These are phyloP conservation scores for Psittacula derbiana DNA, from an alignment of 2,797 vertebrate species.

Conservation along the genomic window DNA sequence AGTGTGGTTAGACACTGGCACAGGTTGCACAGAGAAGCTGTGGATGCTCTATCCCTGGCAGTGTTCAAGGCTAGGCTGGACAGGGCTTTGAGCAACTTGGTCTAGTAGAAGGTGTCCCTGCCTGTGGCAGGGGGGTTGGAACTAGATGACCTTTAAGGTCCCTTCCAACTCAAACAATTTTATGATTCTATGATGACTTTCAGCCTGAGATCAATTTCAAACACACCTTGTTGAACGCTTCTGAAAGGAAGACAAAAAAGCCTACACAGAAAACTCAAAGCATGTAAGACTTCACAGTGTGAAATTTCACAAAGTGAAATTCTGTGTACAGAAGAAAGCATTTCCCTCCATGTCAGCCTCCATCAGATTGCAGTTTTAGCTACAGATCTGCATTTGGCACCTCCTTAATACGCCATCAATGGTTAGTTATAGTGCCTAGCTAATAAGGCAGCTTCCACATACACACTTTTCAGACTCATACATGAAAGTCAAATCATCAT, in stretches of 20 bases:
- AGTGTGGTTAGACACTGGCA: not conserved
- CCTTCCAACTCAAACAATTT: not conserved
- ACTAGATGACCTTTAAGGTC: not conserved
- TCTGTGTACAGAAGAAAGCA: not conserved
- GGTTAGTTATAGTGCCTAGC: not conserved
- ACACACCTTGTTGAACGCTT: not conserved
- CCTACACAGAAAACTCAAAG: not conserved
- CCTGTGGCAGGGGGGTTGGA: not conserved
- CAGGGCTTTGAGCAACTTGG: not conserved
- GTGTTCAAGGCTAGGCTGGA: not conserved
- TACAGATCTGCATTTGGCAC: not conserved
- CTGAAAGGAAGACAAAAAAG: not conserved
- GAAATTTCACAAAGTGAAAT: not conserved
- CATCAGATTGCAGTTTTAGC: not conserved
- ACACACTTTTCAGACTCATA: not conserved
- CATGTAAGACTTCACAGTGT: not conserved
- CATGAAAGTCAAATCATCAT: not conserved
- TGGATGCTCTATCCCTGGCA: not conserved
- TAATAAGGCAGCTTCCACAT: not conserved
- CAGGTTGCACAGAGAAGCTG: not conserved
- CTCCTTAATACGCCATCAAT: not conserved
- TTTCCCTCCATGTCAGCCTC: not conserved
- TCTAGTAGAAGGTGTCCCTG: not conserved
- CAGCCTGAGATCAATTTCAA: not conserved
- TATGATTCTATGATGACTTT: not conserved